Evolutionary conservation across 2,113 vertebrate species (phyloP), one percentile per base, ranked within the genome.

Genomic region (Tychaedon coryphoeus): DNA sequence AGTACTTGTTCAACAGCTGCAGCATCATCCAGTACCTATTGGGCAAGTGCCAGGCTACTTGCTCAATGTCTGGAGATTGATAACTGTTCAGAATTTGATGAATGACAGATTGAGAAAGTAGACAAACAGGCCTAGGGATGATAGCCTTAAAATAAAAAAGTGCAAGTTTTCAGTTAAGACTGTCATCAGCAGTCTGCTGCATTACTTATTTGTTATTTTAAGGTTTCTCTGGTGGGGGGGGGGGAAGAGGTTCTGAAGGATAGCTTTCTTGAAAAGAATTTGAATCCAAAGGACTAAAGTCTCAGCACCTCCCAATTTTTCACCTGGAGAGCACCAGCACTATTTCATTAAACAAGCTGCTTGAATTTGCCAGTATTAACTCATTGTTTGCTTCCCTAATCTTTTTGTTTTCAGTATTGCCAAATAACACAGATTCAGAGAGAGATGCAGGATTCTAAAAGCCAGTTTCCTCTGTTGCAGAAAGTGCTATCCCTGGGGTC

Each of bases 331-430:
- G 22, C 36, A 66, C 20, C 25, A 75, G 24, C 25, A 53, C 36
- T 93, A 88, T 71, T 94, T 95, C 40, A 48, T 82, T 43, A 86
- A 33, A 38, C 22, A 60, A 88, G 48, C 84, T 80, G 31, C 64
- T 80, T 56, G 62, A 76, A 70, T 92, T 94, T 74, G 51, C 56
- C 86, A 77, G 54, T n/a, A 89, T 96, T 94, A 97, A 93, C 87
- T 94, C 56, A 82, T 53, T 13, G 29, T 92, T 92, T 88, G 24
- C 56, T 94, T 88, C 92, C 83, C 42, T 96, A 92, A 94, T 94
- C 48, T 95, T 96, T 92, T 90, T 96, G 53, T 78, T 96, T 93
- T 93, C 80, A 84, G 48, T 87, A 69, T 89, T 97, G 92, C 92
- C 94, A 96, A 93, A 94, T 66, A 97, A 86, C 77, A 88, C 38